These are phyloP conservation scores for Menura novaehollandiae DNA, from an alignment of 2,113 vertebrate genomes.

Conservation along the genomic window DNA sequence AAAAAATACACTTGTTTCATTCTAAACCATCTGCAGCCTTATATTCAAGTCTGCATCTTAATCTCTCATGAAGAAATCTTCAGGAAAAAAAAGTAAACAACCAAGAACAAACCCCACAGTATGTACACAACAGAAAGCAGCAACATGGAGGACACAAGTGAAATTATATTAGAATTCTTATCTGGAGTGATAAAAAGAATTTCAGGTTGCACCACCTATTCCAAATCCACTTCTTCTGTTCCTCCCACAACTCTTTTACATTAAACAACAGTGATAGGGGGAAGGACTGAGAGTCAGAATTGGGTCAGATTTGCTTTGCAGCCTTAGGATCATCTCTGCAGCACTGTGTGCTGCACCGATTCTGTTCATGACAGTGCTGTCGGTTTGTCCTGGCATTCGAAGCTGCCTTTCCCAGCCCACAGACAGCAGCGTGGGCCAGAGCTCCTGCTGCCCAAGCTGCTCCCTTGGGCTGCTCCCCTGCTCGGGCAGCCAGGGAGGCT, in stretches of 20 bases:
- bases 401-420: not conserved
- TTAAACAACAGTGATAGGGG: not conserved
- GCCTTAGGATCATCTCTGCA: not conserved
- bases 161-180: not conserved
- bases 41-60: not conserved
- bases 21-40: not conserved
- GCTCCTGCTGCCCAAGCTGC: not conserved
- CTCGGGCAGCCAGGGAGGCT: not conserved
- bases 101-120: not conserved
- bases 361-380: too few species aligned
- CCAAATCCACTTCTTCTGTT: not conserved
- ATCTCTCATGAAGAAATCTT: not conserved
- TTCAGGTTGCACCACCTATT: not conserved
- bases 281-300: not conserved
- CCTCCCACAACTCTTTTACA: rapidly evolving
- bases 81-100: not conserved
- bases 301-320: not conserved
- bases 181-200: not conserved
- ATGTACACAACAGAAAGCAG: not conserved
- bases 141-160: not conserved
- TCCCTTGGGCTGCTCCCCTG: not conserved
- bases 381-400: not conserved
- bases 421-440: not conserved
- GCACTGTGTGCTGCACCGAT: not conserved
- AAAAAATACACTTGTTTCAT: not conserved